These are phyloP conservation scores for Mercenaria mercenaria DNA, from an alignment of 1,140 invertebrate genomes.

Conservation along the genomic window DNA sequence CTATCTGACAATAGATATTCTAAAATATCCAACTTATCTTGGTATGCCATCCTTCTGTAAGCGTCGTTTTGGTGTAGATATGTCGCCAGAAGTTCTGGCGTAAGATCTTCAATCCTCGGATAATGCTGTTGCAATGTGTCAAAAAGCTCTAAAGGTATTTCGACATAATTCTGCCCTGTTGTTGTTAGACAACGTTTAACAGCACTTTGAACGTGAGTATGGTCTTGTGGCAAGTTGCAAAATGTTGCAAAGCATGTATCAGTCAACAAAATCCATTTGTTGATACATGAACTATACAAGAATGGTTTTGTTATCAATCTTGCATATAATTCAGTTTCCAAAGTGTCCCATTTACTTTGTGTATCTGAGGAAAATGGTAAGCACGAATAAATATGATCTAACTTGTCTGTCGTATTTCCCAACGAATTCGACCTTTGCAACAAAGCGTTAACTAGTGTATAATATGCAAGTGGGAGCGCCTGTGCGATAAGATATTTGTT, in stretches of 20 bases:
- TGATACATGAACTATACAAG: not conserved
- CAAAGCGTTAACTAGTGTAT: not conserved
- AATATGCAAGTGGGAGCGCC: slow-evolving; percentile 66
- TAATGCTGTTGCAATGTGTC: not conserved
- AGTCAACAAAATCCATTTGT: slow-evolving; percentile 20
- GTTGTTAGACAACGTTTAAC: not conserved
- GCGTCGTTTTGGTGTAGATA: not conserved
- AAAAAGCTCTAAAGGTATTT: not conserved
- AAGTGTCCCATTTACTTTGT: not conserved
- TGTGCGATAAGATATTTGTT: slow-evolving; percentile 74
- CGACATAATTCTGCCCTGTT: not conserved
- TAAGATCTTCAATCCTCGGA: not conserved
- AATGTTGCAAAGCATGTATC: slow-evolving; percentile 53
- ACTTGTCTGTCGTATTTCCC: not conserved
- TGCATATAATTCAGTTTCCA: not conserved
- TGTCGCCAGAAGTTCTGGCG: not conserved
- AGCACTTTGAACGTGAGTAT: not conserved
- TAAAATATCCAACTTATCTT: not conserved
- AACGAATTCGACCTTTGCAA: not conserved
- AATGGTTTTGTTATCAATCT: not conserved
- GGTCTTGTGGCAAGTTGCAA: not conserved
- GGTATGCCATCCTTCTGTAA: not conserved
- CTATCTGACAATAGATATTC: not conserved
- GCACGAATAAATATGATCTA: slow-evolving; percentile 12
- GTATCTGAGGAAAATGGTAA: not conserved